These are phyloP conservation scores for Gadus chalcogrammus DNA, from an alignment of 2,113 vertebrate genomes.

Conservation along the genomic window DNA sequence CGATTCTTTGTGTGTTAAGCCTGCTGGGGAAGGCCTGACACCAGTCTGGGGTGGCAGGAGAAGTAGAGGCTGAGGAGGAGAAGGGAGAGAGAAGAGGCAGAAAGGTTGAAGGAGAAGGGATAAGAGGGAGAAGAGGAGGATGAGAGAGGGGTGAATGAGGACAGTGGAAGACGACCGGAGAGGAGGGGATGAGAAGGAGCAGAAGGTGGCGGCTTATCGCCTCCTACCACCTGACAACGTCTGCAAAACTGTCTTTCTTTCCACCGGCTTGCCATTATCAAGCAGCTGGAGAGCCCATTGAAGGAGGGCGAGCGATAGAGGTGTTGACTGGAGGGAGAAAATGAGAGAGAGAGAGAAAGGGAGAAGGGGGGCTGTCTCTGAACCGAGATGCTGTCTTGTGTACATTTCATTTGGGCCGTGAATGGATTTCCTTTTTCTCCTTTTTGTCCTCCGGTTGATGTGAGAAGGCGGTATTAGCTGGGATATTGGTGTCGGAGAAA, in stretches of 20 bases:
- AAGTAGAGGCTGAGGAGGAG: no score
- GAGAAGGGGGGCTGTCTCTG: slow-evolving; percentile 48
- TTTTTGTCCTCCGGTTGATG: slow-evolving; percentile 10
- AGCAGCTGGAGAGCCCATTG: slow-evolving; percentile 9
- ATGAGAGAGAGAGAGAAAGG: slow-evolving; percentile 36
- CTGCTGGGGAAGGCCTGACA: no score
- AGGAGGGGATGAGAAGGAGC: background rate
- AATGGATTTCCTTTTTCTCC: slow-evolving; percentile 25
- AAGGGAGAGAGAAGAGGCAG: no score
- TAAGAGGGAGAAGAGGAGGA: background rate
- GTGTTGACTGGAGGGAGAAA: slow-evolving; percentile 25
- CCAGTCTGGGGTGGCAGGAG: no score
- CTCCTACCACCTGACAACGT: background rate
- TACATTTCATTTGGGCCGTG: slow-evolving; percentile 34
- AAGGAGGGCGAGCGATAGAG: no score
- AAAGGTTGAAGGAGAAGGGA: background rate
- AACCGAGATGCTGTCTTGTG: slow-evolving; percentile 24
- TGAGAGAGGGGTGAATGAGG: background rate
- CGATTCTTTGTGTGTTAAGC: no score
- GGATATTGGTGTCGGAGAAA: slow-evolving; percentile 42
- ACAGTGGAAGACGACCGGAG: background rate
- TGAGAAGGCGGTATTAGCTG: slow-evolving; percentile 33
- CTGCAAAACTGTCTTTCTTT: background rate
- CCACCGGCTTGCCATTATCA: background rate
- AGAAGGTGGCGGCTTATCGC: background rate